Percentiles rank a stretch among this genome's conserved stretches.
phyloP scores from a whole-genome alignment of 2,797 vertebrate species.

The Liasis olivaceus region DNA sequence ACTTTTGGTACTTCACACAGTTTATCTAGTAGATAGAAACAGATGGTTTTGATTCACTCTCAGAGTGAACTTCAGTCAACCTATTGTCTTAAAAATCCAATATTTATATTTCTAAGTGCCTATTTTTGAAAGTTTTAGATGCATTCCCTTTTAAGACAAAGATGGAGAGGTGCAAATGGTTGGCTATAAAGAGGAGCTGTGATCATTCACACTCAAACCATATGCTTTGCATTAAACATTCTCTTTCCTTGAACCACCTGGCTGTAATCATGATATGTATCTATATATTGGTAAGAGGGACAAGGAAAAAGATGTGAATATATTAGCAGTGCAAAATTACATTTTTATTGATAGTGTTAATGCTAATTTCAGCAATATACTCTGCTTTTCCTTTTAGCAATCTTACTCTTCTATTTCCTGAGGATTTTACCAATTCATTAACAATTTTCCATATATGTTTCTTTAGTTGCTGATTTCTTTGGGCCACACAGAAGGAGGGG shows the following conservation, averaged over 20 bases:
- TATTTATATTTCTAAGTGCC: conserved; percentile 7
- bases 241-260: conserved; percentile 31
- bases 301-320: conserved; percentile 1
- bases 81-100: conserved; percentile 1
- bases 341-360: conserved; percentile 1
- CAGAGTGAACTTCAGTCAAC: background rate
- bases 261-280: conserved; percentile 14
- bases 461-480: background rate
- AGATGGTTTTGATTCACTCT: conserved; percentile 9
- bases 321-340: background rate
- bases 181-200: background rate
- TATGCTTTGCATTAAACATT: conserved; percentile 4
- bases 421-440: background rate
- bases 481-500: background rate
- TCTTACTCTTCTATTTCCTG: background rate
- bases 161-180: background rate
- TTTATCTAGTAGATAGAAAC: background rate
- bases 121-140: background rate
- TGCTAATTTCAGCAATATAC: conserved; percentile 1
- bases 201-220: background rate
- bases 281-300: background rate
- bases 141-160: background rate
- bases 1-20: background rate
- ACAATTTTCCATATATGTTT: background rate
- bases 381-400: background rate